Evolutionary conservation across 1,140 invertebrate genomes (phyloP), one percentile per base, ranked within the genome.

Genomic region (Rhysida immarginata): DNA sequence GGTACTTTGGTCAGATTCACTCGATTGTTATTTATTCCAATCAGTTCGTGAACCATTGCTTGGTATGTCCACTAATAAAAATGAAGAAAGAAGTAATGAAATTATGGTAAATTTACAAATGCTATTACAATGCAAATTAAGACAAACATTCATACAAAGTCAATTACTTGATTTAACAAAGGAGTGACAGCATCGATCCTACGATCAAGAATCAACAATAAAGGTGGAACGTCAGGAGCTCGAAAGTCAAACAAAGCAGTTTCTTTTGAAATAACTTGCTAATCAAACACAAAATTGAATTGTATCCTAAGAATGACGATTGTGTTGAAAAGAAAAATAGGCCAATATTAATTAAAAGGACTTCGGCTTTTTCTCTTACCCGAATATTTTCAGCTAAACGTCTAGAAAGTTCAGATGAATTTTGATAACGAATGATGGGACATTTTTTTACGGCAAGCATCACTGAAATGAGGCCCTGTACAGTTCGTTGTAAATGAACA

Each of bases 41-140:
- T 70, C 45, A 99, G 71, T 74, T 99, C 95, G 72, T 99, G 96
- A 1, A 99, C 92, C 96, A 99, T 99, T 8, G 95, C 95, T 72
- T 99, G 95, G 73, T 99, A 99, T 0, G 95, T 99, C 96, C 96
- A 99, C 78, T 93, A 66, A 20, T 69, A 69, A 24, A 58, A 55
- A 62, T 55, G 56, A 60, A 20, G 18, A 45, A 46, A 5, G 20
- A 18, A 13, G 21, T 11, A 46, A 46, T 5, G 5, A 20, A 20
- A 8, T 35, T 8, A 35, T n/a, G n/a, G n/a, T n/a, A n/a, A n/a
- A n/a, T n/a, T n/a, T n/a, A n/a, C n/a, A n/a, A n/a, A n/a, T n/a
- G n/a, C n/a, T n/a, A n/a, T n/a, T n/a, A n/a, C n/a, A n/a, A n/a
- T n/a, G n/a, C n/a, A n/a, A n/a, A n/a, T n/a, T n/a, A n/a, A n/a